Evolutionary conservation across 2,888 invertebrate species (phyloP).

Genomic region (Hyposoter dolosus): DNA sequence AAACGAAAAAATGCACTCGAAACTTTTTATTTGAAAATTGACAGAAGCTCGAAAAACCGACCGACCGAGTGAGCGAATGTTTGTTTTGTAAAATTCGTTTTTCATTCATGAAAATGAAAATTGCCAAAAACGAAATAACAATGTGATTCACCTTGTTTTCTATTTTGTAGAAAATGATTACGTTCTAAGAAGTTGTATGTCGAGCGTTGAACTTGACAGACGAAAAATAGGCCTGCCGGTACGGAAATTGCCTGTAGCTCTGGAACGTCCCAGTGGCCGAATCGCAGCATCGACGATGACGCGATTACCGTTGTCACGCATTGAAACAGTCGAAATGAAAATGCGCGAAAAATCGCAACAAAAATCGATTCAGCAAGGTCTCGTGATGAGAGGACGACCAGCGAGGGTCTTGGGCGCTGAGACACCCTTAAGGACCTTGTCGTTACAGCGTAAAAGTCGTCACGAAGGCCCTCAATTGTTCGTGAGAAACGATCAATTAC

Average conservation of each 20-base stretch:
- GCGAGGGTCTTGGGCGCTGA: conserved; percentile 67
- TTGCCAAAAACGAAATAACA: neutral
- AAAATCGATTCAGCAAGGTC: conserved; percentile 22
- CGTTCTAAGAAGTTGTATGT: conserved; percentile 80
- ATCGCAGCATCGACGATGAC: neutral
- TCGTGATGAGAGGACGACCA: conserved; percentile 25
- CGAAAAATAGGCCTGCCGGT: conserved; percentile 31
- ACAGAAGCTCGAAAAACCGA: neutral
- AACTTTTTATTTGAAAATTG: no score
- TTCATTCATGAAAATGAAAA: neutral
- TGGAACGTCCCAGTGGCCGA: conserved; percentile 11
- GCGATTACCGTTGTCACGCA: conserved; percentile 29
- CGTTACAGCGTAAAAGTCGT: conserved; percentile 72
- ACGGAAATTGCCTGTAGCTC: neutral
- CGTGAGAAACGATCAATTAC: conserved; percentile 76
- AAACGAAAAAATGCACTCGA: no score
- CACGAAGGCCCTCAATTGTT: conserved; percentile 75
- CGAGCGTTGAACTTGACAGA: conserved; percentile 79
- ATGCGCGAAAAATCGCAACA: conserved; percentile 3
- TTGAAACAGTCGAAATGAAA: conserved; percentile 18
- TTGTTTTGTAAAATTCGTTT: neutral
- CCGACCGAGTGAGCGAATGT: neutral
- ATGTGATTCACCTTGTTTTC: neutral
- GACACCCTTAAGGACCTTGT: conserved; percentile 78
- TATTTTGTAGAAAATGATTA: conserved; percentile 76